Percentiles rank a stretch among this genome's conserved stretches.
Conservation (phyloP, 2,113 vertebrate genomes). For the Elanus axillaris region DNA sequence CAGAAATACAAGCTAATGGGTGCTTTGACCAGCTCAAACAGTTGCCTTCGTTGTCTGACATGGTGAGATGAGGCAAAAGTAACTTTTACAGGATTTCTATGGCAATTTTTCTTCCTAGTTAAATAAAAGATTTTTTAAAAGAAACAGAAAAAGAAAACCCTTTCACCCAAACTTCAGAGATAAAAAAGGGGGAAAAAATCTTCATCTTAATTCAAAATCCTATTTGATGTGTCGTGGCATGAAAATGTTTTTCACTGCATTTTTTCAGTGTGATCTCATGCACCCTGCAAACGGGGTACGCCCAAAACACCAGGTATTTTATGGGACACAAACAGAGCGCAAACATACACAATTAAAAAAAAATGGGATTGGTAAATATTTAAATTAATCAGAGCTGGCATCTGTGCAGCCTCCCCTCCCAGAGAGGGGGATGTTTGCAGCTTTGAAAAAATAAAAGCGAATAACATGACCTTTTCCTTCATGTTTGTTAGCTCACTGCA, state of each 20-base stretch:
- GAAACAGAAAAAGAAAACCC: not conserved
- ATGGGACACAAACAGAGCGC: slow-evolving; percentile 76
- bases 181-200: slow-evolving; percentile 72
- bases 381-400: slow-evolving; percentile 67
- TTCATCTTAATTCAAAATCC: slow-evolving; percentile 86
- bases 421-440: slow-evolving; percentile 55
- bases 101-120: not conserved
- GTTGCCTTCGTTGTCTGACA: not conserved
- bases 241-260: slow-evolving; percentile 95
- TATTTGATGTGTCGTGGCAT: slow-evolving; percentile 90
- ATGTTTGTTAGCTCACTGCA: slow-evolving; percentile 31
- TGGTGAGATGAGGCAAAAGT: not conserved
- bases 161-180: slow-evolving; percentile 46
- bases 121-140: not conserved
- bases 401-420: slow-evolving; percentile 56
- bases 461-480: slow-evolving; percentile 61
- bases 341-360: slow-evolving; percentile 70
- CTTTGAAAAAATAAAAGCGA: slow-evolving; percentile 34
- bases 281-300: slow-evolving; percentile 80
- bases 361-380: slow-evolving; percentile 71
- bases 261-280: slow-evolving; percentile 92
- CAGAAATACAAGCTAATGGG: not conserved
- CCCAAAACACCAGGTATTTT: slow-evolving; percentile 84
- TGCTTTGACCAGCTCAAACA: not conserved
- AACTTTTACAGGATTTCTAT: not conserved